Conservation (phyloP, 1,140 invertebrate genomes). For the Conus betulinus region DNA sequence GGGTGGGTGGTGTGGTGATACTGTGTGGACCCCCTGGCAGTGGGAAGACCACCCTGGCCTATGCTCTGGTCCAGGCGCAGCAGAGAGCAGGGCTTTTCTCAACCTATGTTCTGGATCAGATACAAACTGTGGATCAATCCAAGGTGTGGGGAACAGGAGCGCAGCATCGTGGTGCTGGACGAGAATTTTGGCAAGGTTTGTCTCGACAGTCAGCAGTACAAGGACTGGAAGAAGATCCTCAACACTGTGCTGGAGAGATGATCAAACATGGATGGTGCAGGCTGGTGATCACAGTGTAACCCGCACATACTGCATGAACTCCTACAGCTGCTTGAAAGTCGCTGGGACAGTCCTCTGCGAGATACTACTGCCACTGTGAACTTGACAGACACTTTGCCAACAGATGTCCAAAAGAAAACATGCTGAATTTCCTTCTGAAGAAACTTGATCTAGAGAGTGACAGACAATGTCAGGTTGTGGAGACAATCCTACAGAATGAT, state of each 20-base stretch:
- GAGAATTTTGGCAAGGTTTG: constrained; percentile 11
- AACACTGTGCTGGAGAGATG: not conserved
- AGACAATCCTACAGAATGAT: not conserved
- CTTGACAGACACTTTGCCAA: not conserved
- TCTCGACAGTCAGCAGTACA: constrained; percentile 18
- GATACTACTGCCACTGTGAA: not conserved
- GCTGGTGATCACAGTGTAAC: constrained; percentile 22
- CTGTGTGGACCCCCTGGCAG: constrained; percentile 6
- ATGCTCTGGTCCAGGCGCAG: constrained; percentile 6
- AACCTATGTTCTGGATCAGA: not conserved
- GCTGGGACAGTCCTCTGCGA: constrained; percentile 1
- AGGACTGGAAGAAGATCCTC: not conserved
- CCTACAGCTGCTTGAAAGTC: not conserved
- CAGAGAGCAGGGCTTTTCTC: not conserved
- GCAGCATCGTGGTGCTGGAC: constrained; percentile 16
- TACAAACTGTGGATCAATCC: not conserved
- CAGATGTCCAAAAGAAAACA: not conserved
- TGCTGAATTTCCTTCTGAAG: not conserved
- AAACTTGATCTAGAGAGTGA: not conserved
- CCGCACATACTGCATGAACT: constrained; percentile 30
- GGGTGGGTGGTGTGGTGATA: not conserved
- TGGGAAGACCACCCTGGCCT: constrained; percentile 16
- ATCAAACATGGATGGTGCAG: not conserved
- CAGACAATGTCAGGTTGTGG: not conserved
- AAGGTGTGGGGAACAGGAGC: not conserved